phyloP scores from a whole-genome alignment of 2,888 invertebrate genomes.

The Parnassius glacialis region DNA sequence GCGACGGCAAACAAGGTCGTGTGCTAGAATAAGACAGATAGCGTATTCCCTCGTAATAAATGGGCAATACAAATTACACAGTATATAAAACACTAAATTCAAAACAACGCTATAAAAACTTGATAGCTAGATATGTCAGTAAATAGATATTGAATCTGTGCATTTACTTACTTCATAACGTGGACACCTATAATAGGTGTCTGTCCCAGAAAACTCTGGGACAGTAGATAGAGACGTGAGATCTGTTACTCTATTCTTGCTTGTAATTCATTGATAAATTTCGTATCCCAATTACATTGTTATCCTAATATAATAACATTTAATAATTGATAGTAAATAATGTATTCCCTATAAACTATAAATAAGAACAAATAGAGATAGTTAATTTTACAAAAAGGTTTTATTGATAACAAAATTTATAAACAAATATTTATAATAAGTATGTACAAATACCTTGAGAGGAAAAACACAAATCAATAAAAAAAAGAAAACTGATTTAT shows the following conservation, averaged over 20 bases:
- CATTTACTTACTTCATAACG: too few species aligned
- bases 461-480: not conserved
- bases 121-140: too few species aligned
- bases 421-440: not conserved
- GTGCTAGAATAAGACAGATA: constrained; percentile 39
- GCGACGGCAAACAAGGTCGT: constrained; percentile 55
- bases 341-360: too few species aligned
- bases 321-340: too few species aligned
- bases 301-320: not conserved
- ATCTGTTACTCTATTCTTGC: not conserved
- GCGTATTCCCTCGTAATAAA: constrained; percentile 13
- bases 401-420: not conserved
- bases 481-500: not conserved
- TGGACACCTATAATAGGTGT: too few species aligned
- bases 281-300: not conserved
- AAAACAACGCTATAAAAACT: not conserved
- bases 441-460: not conserved
- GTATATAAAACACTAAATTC: not conserved
- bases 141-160: too few species aligned
- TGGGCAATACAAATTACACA: constrained; percentile 10
- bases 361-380: too few species aligned
- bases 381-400: not conserved
- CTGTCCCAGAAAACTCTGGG: too few species aligned
- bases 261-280: not conserved
- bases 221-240: not conserved